Evolutionary conservation across 2,113 vertebrate genomes (phyloP).

Genomic region (Chaenogobius annularis): DNA sequence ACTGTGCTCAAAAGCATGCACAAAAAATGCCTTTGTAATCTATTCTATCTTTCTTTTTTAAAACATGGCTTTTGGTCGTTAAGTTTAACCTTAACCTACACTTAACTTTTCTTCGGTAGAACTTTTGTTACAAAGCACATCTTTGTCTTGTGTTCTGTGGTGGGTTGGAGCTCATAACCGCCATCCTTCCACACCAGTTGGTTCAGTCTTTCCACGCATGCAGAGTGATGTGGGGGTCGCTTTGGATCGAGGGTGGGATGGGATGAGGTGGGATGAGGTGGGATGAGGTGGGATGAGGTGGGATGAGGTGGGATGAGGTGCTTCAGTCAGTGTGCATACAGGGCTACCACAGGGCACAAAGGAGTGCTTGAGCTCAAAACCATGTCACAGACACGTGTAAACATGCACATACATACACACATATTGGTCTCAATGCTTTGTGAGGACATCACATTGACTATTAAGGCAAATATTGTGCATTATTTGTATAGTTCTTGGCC

Average conservation of each 20-base stretch:
- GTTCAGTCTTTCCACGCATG: constrained; percentile 45
- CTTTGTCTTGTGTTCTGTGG: neutral
- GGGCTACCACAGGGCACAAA: constrained; percentile 5
- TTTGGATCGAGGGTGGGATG: constrained; percentile 31
- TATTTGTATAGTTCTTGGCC: no score
- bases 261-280: no score
- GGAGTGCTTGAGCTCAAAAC: neutral
- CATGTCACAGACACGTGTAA: neutral
- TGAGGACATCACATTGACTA: no score
- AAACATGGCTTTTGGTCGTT: neutral
- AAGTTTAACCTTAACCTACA: neutral
- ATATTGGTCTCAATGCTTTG: no score
- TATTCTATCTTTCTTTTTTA: neutral
- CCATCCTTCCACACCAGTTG: constrained; percentile 26
- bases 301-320: constrained; percentile 26
- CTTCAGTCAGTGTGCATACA: constrained; percentile 30
- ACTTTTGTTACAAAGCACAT: neutral
- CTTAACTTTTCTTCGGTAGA: neutral
- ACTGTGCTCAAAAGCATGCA: neutral
- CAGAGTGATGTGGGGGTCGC: constrained; percentile 29
- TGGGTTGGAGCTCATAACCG: neutral
- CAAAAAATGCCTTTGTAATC: neutral
- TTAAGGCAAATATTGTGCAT: no score
- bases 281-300: no score
- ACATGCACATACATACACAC: neutral